Percentiles rank a stretch among this genome's conserved stretches.
These are phyloP conservation scores for Nephrotoma guestfalica DNA, from an alignment of 2,888 invertebrate genomes.

Conservation along the genomic window DNA sequence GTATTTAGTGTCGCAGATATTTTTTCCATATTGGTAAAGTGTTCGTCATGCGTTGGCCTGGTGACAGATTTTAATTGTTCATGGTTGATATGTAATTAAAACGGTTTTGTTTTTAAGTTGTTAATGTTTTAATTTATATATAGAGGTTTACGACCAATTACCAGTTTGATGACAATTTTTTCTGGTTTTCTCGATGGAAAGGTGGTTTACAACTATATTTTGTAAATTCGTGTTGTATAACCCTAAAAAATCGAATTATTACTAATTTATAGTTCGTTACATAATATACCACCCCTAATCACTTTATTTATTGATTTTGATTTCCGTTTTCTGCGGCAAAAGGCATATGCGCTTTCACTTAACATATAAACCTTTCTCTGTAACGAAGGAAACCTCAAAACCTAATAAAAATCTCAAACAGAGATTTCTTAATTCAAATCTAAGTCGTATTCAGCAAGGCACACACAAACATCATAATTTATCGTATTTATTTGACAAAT, in stretches of 20 bases:
- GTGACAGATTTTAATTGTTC: neutral
- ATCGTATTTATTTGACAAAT: neutral
- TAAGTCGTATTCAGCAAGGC: neutral
- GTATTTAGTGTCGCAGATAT: neutral
- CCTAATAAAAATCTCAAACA: neutral
- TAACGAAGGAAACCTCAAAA: neutral
- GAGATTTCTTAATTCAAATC: neutral
- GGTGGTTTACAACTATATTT: neutral
- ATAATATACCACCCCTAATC: neutral
- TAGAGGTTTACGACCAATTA: neutral
- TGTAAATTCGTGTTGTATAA: neutral
- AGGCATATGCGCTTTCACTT: neutral
- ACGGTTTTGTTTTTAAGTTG: neutral
- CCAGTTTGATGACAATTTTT: neutral
- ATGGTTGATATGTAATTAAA: neutral
- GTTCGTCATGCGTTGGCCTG: neutral
- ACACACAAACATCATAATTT: neutral
- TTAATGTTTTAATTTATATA: neutral
- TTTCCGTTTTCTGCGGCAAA: neutral
- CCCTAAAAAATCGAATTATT: neutral
- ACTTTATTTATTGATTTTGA: neutral
- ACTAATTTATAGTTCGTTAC: neutral
- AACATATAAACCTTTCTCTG: neutral
- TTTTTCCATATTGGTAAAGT: neutral
- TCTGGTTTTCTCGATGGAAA: neutral